A percentile compares a stretch with the other conserved stretches of the same genome.
Evolutionary conservation across 2,113 vertebrate genomes (phyloP).

Genomic region (Lanius ludovicianus): DNA sequence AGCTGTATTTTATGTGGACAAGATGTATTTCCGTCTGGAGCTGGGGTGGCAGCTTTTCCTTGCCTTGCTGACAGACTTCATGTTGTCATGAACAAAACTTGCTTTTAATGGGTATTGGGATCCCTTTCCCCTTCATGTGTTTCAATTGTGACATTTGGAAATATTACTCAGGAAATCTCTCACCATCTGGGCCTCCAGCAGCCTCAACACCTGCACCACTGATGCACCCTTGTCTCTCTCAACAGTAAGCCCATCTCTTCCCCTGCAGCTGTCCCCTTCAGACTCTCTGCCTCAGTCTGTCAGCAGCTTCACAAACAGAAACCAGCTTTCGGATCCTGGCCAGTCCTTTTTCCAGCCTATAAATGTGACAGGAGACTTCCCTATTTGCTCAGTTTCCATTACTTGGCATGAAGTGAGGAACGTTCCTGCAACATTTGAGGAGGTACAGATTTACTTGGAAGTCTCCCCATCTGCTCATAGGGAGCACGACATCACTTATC

Average conservation of each 20-base stretch:
- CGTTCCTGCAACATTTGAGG: background rate
- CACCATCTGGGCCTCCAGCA: background rate
- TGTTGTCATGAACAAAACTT: background rate
- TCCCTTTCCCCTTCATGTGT: background rate
- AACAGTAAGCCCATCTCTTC: background rate
- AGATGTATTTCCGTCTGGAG: background rate
- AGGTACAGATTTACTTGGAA: background rate
- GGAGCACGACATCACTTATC: background rate
- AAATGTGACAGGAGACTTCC: background rate
- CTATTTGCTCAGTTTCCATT: background rate
- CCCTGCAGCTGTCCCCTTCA: background rate
- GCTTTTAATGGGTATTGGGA: background rate
- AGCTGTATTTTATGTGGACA: background rate
- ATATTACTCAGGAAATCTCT: background rate
- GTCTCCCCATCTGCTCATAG: background rate
- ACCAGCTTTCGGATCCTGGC: background rate
- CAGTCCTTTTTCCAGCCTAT: background rate
- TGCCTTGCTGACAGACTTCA: background rate
- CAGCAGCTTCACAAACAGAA: background rate
- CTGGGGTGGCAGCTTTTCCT: background rate
- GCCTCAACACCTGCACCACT: background rate
- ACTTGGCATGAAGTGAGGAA: background rate
- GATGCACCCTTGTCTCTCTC: background rate
- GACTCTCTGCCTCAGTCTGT: background rate
- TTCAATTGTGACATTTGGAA: background rate